Evolutionary conservation across 1,140 invertebrate species (phyloP).

Genomic region (Brachionus asplanchnoidis): DNA sequence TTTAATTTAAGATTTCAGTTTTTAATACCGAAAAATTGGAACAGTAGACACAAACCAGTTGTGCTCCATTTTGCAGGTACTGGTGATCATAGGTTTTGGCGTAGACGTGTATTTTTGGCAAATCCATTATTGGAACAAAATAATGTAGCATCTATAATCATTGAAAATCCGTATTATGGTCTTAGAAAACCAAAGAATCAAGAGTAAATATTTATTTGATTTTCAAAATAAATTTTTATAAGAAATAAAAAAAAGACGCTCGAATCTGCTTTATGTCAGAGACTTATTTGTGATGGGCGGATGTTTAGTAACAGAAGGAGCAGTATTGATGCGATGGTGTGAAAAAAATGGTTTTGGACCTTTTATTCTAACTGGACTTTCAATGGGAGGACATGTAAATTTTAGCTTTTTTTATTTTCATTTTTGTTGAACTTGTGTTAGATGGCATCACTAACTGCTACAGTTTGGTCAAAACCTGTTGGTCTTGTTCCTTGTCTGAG

Average conservation of each 20-base stretch:
- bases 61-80: conserved; percentile 93
- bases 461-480: conserved; percentile 77
- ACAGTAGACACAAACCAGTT: conserved; percentile 68
- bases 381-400: conserved; percentile 87
- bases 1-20: conserved; percentile 59
- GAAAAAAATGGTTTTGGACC: conserved; percentile 77
- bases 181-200: conserved; percentile 42
- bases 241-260: conserved; percentile 66
- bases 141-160: conserved; percentile 83
- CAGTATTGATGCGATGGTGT: conserved; percentile 88
- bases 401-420: background rate
- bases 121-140: conserved; percentile 81
- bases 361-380: conserved; percentile 81
- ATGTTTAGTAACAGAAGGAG: conserved; percentile 83
- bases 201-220: conserved; percentile 26
- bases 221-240: background rate
- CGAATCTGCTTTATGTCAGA: conserved; percentile 85
- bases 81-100: conserved; percentile 93
- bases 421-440: background rate
- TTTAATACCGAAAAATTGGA: conserved; percentile 75
- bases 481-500: conserved; percentile 88
- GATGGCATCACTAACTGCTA: conserved; percentile 62
- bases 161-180: conserved; percentile 70
- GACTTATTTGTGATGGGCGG: conserved; percentile 99
- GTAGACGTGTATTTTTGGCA: conserved; percentile 78